Conservation (phyloP, 2,888 invertebrate genomes). For the Pelosia muscerda region DNA sequence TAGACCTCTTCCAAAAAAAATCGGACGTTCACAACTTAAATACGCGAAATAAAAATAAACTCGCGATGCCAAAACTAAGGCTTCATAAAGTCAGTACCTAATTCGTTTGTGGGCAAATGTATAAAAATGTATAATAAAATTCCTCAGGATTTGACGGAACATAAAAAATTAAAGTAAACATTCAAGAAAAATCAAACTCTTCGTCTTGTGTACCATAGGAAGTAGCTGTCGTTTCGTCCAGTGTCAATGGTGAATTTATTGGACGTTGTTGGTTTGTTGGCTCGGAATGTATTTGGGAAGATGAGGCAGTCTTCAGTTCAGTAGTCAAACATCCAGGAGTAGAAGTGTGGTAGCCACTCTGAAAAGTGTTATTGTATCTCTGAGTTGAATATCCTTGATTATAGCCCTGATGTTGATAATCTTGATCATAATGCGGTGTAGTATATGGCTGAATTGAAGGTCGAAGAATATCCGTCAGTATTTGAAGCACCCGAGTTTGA, state of each 20-base stretch:
- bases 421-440: conserved; percentile 28
- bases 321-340: conserved; percentile 27
- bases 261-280: conserved; percentile 32
- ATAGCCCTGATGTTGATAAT: conserved; percentile 29
- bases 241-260: conserved; percentile 30
- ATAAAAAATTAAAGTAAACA: conserved; percentile 8
- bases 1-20: no score
- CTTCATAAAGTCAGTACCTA: no score
- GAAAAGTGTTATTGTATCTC: conserved; percentile 32
- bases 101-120: no score
- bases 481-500: conserved; percentile 33
- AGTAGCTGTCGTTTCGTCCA: conserved; percentile 26
- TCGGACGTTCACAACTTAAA: no score
- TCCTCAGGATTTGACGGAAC: no score
- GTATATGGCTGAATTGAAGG: conserved; percentile 23
- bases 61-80: no score
- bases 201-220: conserved; percentile 34
- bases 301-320: conserved; percentile 30
- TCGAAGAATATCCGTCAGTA: conserved; percentile 28
- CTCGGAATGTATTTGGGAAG: conserved; percentile 21
- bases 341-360: conserved; percentile 35
- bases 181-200: conserved; percentile 27
- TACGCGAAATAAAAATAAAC: no score
- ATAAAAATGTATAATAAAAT: no score
- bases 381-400: conserved; percentile 35